phyloP scores from a whole-genome alignment of 2,113 vertebrate genomes.

The Eudyptes chrysolophus region DNA sequence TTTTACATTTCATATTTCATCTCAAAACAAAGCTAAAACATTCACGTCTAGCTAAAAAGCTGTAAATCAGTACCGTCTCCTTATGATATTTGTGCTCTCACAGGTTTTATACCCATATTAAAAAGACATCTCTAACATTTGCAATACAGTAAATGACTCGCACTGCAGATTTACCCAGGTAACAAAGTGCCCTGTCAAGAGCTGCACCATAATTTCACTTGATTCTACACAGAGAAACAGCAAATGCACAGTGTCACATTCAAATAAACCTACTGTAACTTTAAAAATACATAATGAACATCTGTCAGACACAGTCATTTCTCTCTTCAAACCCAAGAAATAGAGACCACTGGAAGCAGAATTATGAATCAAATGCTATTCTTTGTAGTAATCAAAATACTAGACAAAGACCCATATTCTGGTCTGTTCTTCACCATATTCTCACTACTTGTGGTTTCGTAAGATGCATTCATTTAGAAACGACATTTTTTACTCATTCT shows the following conservation, averaged over 20 bases:
- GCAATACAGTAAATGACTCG: neutral
- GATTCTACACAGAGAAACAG: conserved; percentile 16
- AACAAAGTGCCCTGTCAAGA: neutral
- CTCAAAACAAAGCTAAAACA: conserved; percentile 53
- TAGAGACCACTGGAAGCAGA: neutral
- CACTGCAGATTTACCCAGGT: neutral
- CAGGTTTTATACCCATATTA: neutral
- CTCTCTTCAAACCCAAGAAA: neutral
- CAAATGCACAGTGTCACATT: neutral
- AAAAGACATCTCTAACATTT: neutral
- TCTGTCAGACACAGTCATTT: neutral
- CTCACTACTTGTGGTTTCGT: neutral
- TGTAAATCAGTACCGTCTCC: neutral
- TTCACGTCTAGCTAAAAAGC: neutral
- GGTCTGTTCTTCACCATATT: neutral
- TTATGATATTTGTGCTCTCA: neutral
- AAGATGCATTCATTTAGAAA: neutral
- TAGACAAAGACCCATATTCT: neutral
- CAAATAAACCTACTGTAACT: neutral
- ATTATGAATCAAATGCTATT: neutral
- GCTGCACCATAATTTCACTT: neutral
- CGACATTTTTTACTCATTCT: neutral
- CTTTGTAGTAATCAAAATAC: neutral
- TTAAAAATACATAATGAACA: neutral
- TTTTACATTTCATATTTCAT: conserved; percentile 22